A percentile compares a stretch with the other conserved stretches of the same genome.
Conservation (phyloP, 2,888 invertebrate genomes). For the Orthosia gothica region DNA sequence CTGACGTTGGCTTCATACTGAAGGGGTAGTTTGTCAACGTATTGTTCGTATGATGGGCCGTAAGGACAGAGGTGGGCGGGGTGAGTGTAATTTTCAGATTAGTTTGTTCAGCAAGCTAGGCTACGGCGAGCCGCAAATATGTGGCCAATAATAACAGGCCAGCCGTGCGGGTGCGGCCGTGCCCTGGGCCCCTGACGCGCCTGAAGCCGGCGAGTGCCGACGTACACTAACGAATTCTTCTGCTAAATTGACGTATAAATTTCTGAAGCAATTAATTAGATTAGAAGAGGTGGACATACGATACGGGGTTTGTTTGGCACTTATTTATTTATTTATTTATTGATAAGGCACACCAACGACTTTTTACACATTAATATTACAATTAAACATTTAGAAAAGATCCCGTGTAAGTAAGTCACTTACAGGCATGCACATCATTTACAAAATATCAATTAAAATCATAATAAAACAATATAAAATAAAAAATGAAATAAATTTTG, state of each 20-base stretch:
- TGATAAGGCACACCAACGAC: too few species aligned
- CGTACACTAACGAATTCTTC: conserved; percentile 60
- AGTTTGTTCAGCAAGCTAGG: conserved; percentile 88
- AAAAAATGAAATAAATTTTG: too few species aligned
- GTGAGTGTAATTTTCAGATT: conserved; percentile 89
- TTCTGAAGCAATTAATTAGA: conserved; percentile 52
- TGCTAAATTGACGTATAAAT: conserved; percentile 62
- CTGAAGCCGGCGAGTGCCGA: background rate
- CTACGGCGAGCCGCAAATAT: conserved; percentile 83
- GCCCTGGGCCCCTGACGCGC: conserved; percentile 39
- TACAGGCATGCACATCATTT: too few species aligned
- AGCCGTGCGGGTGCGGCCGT: conserved; percentile 33
- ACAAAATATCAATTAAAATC: too few species aligned
- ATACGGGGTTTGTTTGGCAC: conserved; percentile 10
- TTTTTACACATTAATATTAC: too few species aligned
- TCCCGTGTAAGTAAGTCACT: too few species aligned
- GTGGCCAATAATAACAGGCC: conserved; percentile 82
- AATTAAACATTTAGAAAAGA: too few species aligned
- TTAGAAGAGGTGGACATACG: conserved; percentile 24
- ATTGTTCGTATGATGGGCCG: conserved; percentile 72
- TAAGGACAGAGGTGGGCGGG: conserved; percentile 64
- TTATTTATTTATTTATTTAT: too few species aligned
- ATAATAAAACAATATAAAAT: too few species aligned
- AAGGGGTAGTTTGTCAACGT: conserved; percentile 72
- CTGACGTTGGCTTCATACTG: conserved; percentile 45